Base-by-base conservation (phyloP, 2,888 invertebrate genomes). In the Mechanitis mazaeus region DNA sequence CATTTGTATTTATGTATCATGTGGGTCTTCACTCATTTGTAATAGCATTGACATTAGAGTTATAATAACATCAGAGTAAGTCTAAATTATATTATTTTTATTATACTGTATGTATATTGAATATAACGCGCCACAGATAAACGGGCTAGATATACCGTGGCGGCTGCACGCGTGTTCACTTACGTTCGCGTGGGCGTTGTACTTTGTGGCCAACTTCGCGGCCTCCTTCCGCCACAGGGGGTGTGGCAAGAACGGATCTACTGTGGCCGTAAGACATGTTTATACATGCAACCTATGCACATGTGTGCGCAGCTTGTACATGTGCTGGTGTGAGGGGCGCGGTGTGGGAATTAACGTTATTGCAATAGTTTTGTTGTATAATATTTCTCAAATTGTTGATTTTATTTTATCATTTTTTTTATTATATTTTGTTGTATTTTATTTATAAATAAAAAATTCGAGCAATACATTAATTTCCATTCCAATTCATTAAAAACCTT, bases 241-340 rank as follows among this genome's bases (percentile, higher is more conserved):
- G 81, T 94, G 95, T 86, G 98, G 98, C 82, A 98, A 97, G 91
- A 98, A 98, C 89, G 98, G 97, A 87, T 98, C 98, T 71, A 96
- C 98, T 72, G 95, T 98, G 83, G 98, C 98, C 87, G 98, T 97
- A 94, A 95, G 95, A 81, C 69, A 54, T 55, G 62, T 20, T 28
- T 60, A 33, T 45, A 53, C 55, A 33, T 45, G 45, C 55, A 38
- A 38, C 3, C 20, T 20, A 56, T 59, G 54, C 45, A 28, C 55
- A 50, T 72, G 95, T 98, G 83, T 98, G 98, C 87, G 98, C 96
- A 94, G 95, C 95, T 80, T 69, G 47, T 55, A 59, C 55, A 20
- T 20, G 45, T 12, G 47, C 58, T 54, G 59, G 55, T 42, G 33
- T 45, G 50, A 45, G 59, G 59, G 53, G 47, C 28, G 46, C 61